These are phyloP conservation scores for Lophura nycthemera DNA, from an alignment of 2,113 vertebrate genomes.

Conservation along the genomic window DNA sequence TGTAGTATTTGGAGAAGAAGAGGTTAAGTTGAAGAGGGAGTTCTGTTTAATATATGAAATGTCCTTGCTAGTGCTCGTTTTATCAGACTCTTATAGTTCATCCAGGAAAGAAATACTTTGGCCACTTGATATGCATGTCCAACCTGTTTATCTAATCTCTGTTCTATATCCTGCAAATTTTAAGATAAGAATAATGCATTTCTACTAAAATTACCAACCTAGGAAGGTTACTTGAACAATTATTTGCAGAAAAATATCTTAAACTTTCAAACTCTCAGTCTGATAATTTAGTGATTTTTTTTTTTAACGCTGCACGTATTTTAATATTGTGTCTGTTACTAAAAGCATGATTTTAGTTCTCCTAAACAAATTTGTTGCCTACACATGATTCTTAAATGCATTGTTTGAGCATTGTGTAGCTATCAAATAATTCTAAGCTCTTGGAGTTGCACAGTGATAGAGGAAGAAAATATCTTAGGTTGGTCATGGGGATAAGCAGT, in stretches of 20 bases:
- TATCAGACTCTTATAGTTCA: background rate
- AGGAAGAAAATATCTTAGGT: background rate
- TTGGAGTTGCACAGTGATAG: background rate
- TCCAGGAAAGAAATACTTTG: background rate
- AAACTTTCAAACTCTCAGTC: background rate
- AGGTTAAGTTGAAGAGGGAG: background rate
- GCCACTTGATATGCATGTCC: background rate
- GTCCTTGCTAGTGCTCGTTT: background rate
- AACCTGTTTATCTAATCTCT: conserved; percentile 34
- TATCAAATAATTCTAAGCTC: background rate
- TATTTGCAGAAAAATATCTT: background rate
- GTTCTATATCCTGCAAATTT: conserved; percentile 6
- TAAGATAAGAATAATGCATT: background rate
- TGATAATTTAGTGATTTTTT: background rate
- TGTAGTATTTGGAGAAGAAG: background rate
- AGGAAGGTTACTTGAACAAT: background rate
- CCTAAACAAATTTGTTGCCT: background rate
- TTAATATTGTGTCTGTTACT: background rate
- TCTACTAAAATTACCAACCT: background rate
- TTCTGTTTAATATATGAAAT: background rate
- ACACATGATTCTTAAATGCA: background rate
- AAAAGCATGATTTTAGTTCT: background rate
- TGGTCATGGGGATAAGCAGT: background rate
- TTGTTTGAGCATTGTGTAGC: accelerated
- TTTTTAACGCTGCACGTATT: background rate